Percentiles rank a stretch among this genome's conserved stretches.
Evolutionary conservation across 1,140 invertebrate genomes (phyloP).

Genomic region (Lamellibrachia luymesi): DNA sequence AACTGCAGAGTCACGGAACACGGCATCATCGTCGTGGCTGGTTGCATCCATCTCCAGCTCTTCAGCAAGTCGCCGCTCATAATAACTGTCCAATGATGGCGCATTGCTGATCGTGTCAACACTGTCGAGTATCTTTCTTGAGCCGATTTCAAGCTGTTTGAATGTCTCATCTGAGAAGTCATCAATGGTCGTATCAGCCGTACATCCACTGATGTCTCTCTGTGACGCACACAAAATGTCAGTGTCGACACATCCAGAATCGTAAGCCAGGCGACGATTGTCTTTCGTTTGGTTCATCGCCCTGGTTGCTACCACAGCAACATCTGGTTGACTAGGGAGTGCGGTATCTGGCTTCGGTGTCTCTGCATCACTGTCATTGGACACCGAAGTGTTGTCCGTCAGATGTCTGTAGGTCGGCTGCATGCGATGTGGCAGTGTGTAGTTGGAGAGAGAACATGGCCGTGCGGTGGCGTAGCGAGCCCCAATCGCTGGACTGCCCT

Average conservation of each 20-base stretch:
- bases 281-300: background rate
- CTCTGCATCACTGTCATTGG: background rate
- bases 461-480: background rate
- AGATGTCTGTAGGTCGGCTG: background rate
- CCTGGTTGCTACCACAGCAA: background rate
- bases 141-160: background rate
- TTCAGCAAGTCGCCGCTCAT: constrained; percentile 14
- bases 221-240: background rate
- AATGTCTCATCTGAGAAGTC: background rate
- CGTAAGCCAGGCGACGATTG: background rate
- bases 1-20: background rate
- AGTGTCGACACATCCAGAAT: background rate
- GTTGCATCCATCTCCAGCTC: constrained; percentile 11
- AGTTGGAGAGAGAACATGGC: background rate
- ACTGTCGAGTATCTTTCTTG: background rate
- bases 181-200: background rate
- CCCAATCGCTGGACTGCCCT: background rate
- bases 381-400: background rate
- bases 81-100: constrained; percentile 1
- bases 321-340: background rate
- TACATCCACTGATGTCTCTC: background rate
- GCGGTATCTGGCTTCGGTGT: background rate
- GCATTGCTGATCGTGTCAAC: background rate
- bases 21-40: background rate
- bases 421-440: background rate